phyloP scores from a whole-genome alignment of 1,140 invertebrate species.

The Listronotus oregonensis region DNA sequence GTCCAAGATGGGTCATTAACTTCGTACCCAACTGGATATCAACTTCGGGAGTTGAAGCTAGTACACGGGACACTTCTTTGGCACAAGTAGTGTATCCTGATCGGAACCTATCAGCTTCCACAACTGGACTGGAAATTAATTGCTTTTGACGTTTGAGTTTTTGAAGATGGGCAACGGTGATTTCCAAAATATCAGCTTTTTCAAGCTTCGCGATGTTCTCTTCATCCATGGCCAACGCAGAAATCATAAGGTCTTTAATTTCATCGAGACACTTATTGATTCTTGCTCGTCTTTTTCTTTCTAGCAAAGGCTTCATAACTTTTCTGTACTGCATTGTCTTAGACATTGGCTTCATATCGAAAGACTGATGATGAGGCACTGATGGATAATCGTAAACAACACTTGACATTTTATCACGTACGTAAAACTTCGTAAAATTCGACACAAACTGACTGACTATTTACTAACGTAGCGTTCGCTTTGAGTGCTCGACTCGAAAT shows the following conservation, averaged over 20 bases:
- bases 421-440: slow-evolving; percentile 18
- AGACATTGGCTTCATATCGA: slow-evolving; percentile 62
- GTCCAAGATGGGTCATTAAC: slow-evolving; percentile 84
- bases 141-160: slow-evolving; percentile 75
- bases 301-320: slow-evolving; percentile 94
- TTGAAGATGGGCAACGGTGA: slow-evolving; percentile 90
- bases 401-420: slow-evolving; percentile 24
- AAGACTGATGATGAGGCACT: slow-evolving; percentile 44
- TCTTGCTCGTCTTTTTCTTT: slow-evolving; percentile 87
- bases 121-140: slow-evolving; percentile 68
- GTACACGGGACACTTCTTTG: slow-evolving; percentile 85
- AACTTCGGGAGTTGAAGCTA: slow-evolving; percentile 81
- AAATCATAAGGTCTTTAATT: slow-evolving; percentile 89
- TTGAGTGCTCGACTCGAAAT: slow-evolving; percentile 35
- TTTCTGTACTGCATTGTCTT: slow-evolving; percentile 90
- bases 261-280: slow-evolving; percentile 94
- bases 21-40: slow-evolving; percentile 83
- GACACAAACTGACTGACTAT: slow-evolving; percentile 9
- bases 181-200: slow-evolving; percentile 95
- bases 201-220: slow-evolving; percentile 91
- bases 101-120: slow-evolving; percentile 81
- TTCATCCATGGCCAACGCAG: slow-evolving; percentile 81
- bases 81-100: slow-evolving; percentile 91
- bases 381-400: slow-evolving; percentile 29
- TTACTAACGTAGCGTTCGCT: slow-evolving; percentile 23